Evolutionary conservation across 2,113 vertebrate species (phyloP).

Genomic region (Orycteropus afer): DNA sequence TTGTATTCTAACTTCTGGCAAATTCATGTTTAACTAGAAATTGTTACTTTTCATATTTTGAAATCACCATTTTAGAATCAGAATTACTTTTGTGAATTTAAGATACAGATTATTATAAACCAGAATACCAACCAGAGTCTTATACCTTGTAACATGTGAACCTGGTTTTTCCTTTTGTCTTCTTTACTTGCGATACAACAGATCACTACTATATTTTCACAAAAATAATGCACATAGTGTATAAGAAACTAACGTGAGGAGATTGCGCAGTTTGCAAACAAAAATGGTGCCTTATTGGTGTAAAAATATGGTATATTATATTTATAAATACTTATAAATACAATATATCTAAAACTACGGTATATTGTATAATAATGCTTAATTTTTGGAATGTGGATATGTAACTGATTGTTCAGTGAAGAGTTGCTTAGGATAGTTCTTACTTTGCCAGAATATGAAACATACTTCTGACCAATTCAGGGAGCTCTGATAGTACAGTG

Average conservation of each 20-base stretch:
- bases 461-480: background rate
- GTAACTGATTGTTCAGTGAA: constrained; percentile 16
- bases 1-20: background rate
- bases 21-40: constrained; percentile 11
- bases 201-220: background rate
- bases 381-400: background rate
- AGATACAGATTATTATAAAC: background rate
- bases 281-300: no score
- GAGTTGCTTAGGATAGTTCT: background rate
- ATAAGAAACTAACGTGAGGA: no score
- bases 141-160: background rate
- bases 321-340: background rate
- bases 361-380: background rate
- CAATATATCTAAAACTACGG: no score
- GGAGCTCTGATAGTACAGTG: no score
- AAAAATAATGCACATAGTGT: no score
- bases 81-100: constrained; percentile 1
- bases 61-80: background rate
- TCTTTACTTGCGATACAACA: background rate
- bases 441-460: background rate
- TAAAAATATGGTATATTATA: background rate
- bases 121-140: background rate
- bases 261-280: no score
- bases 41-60: background rate
- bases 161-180: background rate